These are phyloP conservation scores for Tipula unca DNA, from an alignment of 2,888 invertebrate genomes.

Conservation along the genomic window DNA sequence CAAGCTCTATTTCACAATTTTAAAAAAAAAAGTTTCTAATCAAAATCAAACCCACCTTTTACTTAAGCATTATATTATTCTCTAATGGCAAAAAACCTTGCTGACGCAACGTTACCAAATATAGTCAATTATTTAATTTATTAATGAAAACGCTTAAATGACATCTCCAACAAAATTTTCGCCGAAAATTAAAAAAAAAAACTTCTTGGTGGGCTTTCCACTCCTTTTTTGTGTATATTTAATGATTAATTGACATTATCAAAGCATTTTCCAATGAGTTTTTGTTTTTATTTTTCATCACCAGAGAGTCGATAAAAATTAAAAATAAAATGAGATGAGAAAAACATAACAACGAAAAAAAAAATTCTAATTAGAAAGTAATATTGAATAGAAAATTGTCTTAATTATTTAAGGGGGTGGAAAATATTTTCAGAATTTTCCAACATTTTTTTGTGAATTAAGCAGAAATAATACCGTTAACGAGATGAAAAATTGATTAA, in stretches of 20 bases:
- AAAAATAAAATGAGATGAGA: not conserved
- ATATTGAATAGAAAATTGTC: not conserved
- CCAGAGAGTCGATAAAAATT: not conserved
- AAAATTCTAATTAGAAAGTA: conserved; percentile 9
- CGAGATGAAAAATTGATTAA: conserved; percentile 8
- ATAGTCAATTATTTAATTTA: not conserved
- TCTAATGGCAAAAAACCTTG: not conserved
- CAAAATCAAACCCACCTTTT: not conserved
- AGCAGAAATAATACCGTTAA: not conserved
- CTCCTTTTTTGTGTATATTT: not conserved
- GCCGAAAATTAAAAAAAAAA: not conserved
- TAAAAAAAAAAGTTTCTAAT: not conserved
- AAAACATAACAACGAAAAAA: not conserved
- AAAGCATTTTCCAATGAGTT: not conserved
- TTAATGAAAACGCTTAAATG: not conserved
- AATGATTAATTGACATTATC: conserved; percentile 8
- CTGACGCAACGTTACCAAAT: not conserved
- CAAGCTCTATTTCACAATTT: too few species aligned
- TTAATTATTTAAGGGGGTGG: not conserved
- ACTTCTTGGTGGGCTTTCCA: not conserved
- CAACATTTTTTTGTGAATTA: not conserved
- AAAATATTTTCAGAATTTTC: not conserved
- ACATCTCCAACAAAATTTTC: not conserved
- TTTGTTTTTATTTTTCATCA: not conserved
- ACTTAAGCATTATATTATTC: not conserved